phyloP scores from a whole-genome alignment of 2,797 vertebrate genomes.

The Ctenosaura bakeri region DNA sequence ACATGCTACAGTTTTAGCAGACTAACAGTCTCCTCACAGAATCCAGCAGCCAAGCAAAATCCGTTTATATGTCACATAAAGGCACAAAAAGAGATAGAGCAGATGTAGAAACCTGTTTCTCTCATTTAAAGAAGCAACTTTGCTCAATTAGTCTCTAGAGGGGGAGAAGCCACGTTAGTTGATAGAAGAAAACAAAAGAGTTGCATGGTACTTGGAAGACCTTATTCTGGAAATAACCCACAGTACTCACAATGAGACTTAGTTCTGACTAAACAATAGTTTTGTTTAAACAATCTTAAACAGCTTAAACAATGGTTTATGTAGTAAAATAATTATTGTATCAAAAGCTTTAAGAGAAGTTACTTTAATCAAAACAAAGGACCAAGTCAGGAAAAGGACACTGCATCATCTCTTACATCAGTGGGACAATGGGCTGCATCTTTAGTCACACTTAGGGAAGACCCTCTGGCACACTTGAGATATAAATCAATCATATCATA shows the following conservation, averaged over 20 bases:
- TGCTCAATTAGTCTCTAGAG: background rate
- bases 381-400: background rate
- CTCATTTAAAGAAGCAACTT: background rate
- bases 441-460: no score
- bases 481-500: background rate
- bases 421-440: background rate
- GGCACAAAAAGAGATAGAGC: constrained; percentile 33
- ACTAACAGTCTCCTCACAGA: constrained; percentile 31
- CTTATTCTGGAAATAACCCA: background rate
- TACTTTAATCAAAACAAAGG: background rate
- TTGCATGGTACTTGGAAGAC: background rate
- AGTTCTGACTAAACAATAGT: background rate
- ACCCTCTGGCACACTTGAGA: background rate
- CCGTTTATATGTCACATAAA: constrained; percentile 6
- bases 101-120: constrained; percentile 10
- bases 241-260: background rate
- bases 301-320: no score
- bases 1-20: constrained; percentile 11
- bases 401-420: background rate
- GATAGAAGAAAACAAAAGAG: background rate
- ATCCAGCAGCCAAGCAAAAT: constrained; percentile 5
- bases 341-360: background rate
- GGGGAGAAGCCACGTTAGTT: background rate
- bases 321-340: no score
- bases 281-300: background rate